Base-by-base conservation (phyloP, 2,113 vertebrate species). In the Siphamia tubifer region DNA sequence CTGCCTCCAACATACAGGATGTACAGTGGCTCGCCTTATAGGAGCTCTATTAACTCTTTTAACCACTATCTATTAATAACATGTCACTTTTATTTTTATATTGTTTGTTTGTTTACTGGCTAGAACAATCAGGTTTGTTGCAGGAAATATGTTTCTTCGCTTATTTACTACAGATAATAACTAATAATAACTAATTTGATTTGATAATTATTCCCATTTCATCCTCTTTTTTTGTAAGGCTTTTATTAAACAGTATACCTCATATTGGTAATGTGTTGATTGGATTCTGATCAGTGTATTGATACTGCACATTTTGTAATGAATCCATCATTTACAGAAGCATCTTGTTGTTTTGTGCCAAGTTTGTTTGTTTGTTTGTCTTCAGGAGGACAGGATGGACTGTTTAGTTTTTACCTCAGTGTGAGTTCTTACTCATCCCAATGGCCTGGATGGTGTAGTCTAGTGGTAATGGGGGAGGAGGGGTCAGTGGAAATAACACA, bases 211-310 rank as follows among this genome's bases (percentile, higher is more conserved):
- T 40, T 49, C 61, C 69, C 19, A 57, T 63, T 53, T 56, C 27
- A 56, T 61, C 27, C 42, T 73, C 24, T 39, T 66, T 67, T 54
- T 62, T 69, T 73, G 19, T 52, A 65, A 63, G 36, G 35, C 65
- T 69, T 67, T 70, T 57, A 68, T 56, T 63, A 27, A 83, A 74
- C 56, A 78, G 47, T 62, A 86, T 86, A 89, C 79, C 81, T 90
- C 81, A 84, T 82, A 61, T 67, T 67, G 54, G 63, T 77, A 79
- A 70, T 42, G 74, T 68, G 45, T 82, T 81, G 23, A 72, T 88
- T 88, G 67, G 44, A 81, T 76, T 70, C 49, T 61, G 61, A 83
- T 77, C 47, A 24, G 47, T 56, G 81, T 82, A 40, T 77, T 71
- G 31, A 75, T 75, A 66, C 40, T 76, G 71, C 67, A 77, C 43